Percentiles rank a stretch among this genome's conserved stretches.
Conservation (phyloP, 2,888 invertebrate species). For the Plagiodera versicolora region DNA sequence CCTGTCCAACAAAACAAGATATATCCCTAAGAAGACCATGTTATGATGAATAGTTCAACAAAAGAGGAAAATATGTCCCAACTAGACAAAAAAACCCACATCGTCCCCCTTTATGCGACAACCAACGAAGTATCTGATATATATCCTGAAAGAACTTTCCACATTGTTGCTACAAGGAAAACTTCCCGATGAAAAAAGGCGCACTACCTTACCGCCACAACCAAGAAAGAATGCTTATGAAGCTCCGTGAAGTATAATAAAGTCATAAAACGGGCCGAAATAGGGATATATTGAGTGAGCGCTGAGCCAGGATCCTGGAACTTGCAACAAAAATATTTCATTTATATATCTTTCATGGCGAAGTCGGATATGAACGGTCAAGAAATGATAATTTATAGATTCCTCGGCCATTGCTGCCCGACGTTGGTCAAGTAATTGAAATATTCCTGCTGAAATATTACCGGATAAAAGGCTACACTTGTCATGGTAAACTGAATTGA, state of each 20-base stretch:
- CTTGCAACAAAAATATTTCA: conserved; percentile 55
- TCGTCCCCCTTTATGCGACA: background rate
- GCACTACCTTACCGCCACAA: conserved; percentile 49
- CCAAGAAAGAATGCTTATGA: conserved; percentile 52
- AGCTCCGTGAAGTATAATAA: conserved; percentile 56
- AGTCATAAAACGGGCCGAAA: conserved; percentile 57
- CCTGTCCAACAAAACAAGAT: too few species aligned
- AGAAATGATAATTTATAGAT: conserved; percentile 50
- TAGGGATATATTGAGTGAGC: conserved; percentile 57
- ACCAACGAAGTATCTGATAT: background rate
- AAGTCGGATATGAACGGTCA: conserved; percentile 47
- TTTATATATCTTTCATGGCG: conserved; percentile 54
- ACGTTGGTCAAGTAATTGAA: conserved; percentile 52
- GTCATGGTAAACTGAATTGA: conserved; percentile 53
- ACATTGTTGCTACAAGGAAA: background rate
- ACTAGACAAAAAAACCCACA: too few species aligned
- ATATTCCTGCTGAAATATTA: conserved; percentile 52
- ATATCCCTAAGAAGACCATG: too few species aligned
- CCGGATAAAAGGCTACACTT: conserved; percentile 48
- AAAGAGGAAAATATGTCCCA: background rate
- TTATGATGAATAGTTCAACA: background rate
- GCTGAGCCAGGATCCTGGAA: conserved; percentile 48
- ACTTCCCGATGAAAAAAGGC: conserved; percentile 45
- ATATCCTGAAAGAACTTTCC: background rate
- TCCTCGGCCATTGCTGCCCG: conserved; percentile 36